Conservation (phyloP, 2,888 invertebrate genomes). For the Trimorus sp. region DNA sequence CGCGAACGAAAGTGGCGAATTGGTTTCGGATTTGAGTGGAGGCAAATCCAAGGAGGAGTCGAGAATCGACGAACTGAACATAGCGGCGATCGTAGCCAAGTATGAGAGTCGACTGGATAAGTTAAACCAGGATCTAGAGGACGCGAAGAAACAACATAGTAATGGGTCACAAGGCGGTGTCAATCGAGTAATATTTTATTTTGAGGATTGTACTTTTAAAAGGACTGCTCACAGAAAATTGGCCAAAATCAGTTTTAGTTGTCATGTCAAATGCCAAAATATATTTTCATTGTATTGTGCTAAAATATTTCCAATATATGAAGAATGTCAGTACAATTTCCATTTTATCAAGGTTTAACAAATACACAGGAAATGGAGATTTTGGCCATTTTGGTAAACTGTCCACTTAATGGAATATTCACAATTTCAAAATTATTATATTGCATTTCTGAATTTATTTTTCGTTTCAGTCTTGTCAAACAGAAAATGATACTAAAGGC, state of each 20-base stretch:
- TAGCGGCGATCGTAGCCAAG: slow-evolving; percentile 51
- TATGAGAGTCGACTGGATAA: slow-evolving; percentile 70
- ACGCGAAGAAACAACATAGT: slow-evolving; percentile 62
- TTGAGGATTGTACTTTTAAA: too few relatives aligned
- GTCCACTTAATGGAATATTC: too few relatives aligned
- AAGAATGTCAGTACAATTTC: too few relatives aligned
- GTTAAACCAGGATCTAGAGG: slow-evolving; percentile 56
- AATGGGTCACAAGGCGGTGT: slow-evolving; percentile 62
- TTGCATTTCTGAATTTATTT: too few relatives aligned
- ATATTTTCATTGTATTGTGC: too few relatives aligned
- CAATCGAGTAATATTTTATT: slow-evolving; percentile 71
- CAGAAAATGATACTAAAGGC: slow-evolving; percentile 75
- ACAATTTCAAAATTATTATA: too few relatives aligned
- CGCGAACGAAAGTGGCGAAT: slow-evolving; percentile 71
- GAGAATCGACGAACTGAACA: slow-evolving; percentile 45
- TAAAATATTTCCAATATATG: too few relatives aligned
- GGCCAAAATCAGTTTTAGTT: too few relatives aligned
- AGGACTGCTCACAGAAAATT: too few relatives aligned
- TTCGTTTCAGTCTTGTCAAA: slow-evolving; percentile 77
- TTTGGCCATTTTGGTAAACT: too few relatives aligned
- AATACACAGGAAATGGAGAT: not conserved
- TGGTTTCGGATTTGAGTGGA: slow-evolving; percentile 71
- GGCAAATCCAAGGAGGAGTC: slow-evolving; percentile 52
- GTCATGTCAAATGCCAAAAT: too few relatives aligned
- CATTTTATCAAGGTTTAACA: too few relatives aligned